A percentile compares a stretch with the other conserved stretches of the same genome.
Conservation (phyloP, 2,797 vertebrate genomes). For the Takifugu rubripes region DNA sequence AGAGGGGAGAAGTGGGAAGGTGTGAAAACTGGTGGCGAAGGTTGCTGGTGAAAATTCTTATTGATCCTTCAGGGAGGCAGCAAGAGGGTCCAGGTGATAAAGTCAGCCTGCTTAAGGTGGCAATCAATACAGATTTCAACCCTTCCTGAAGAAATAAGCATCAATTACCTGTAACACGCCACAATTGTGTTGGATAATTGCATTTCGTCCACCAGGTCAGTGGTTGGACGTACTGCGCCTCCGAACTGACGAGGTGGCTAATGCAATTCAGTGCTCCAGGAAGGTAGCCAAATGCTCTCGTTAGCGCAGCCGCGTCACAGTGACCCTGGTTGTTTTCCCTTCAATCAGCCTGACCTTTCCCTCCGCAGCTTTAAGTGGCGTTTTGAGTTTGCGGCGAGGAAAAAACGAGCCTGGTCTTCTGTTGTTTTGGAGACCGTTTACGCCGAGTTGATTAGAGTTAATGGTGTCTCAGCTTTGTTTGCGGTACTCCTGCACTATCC, state of each 20-base stretch:
- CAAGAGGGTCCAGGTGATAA: constrained; percentile 79
- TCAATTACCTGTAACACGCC: constrained; percentile 73
- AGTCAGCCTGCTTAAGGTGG: constrained; percentile 85
- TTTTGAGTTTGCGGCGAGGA: constrained; percentile 32
- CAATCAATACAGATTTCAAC: constrained; percentile 86
- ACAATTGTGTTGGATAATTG: constrained; percentile 75
- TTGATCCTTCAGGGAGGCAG: constrained; percentile 81
- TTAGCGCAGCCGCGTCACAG: constrained; percentile 37
- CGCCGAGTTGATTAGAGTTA: constrained; percentile 39
- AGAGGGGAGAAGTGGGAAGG: constrained; percentile 64
- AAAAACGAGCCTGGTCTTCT: not conserved
- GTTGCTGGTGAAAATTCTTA: constrained; percentile 81
- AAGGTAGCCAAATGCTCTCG: constrained; percentile 38
- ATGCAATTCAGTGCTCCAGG: constrained; percentile 55
- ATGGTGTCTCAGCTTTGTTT: constrained; percentile 46
- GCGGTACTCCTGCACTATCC: constrained; percentile 25
- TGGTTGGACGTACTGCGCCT: constrained; percentile 53
- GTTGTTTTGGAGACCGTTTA: constrained; percentile 8
- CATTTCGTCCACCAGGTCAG: constrained; percentile 74
- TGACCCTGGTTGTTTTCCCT: constrained; percentile 41
- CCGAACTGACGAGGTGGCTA: constrained; percentile 57
- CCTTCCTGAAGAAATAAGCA: constrained; percentile 81
- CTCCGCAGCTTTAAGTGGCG: constrained; percentile 54
- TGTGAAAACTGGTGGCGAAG: constrained; percentile 52
- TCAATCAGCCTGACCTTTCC: constrained; percentile 67